phyloP scores from a whole-genome alignment of 2,113 vertebrate genomes.

The Paracanthobrama guichenoti region DNA sequence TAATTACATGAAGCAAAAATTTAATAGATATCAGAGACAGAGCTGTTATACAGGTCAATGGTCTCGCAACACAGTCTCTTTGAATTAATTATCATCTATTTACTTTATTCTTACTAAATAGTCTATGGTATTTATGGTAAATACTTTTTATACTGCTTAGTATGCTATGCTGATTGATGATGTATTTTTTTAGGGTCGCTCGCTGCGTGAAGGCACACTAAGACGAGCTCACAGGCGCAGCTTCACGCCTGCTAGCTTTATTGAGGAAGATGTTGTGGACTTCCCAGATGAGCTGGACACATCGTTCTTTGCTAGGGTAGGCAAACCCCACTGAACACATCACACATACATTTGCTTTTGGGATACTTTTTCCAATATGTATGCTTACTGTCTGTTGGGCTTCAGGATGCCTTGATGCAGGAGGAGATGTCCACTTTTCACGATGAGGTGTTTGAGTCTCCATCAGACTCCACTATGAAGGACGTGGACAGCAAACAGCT shows the following conservation, averaged over 20 bases:
- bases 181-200: conserved; percentile 81
- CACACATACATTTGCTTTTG: not conserved
- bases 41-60: not conserved
- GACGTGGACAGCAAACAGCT: conserved; percentile 80
- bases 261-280: conserved; percentile 92
- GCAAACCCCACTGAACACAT: not conserved
- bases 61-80: not conserved
- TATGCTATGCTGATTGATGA: not conserved
- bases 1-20: not conserved
- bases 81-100: not conserved
- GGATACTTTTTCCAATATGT: not conserved
- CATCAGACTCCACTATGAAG: conserved; percentile 86
- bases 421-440: conserved; percentile 92
- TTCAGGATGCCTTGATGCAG: conserved; percentile 89
- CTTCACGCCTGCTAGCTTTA: conserved; percentile 93
- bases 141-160: not conserved
- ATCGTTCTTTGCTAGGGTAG: conserved; percentile 96
- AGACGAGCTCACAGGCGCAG: conserved; percentile 85
- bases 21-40: too few species aligned
- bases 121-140: not conserved
- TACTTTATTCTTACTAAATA: not conserved
- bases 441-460: conserved; percentile 93
- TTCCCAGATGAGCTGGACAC: conserved; percentile 95
- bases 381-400: conserved; percentile 4
- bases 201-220: conserved; percentile 83